Evolutionary conservation across 2,888 invertebrate species (phyloP).

Genomic region (Clunio marinus): DNA sequence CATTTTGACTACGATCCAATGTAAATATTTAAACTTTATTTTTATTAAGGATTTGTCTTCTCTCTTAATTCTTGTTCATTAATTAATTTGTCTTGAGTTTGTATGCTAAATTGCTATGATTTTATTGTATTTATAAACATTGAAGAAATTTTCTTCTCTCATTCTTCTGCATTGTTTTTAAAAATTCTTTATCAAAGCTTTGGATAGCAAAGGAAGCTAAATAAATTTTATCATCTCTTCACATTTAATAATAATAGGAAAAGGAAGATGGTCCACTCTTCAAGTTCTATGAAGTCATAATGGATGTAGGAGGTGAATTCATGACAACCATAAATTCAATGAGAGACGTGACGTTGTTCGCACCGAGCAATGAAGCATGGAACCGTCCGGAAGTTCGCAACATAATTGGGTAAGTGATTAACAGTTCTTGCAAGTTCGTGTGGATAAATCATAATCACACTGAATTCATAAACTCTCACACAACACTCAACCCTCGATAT

Average conservation of each 20-base stretch:
- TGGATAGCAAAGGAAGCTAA: background rate
- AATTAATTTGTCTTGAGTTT: background rate
- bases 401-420: conserved; percentile 55
- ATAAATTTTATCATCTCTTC: background rate
- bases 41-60: too few relatives aligned
- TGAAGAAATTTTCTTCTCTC: conserved; percentile 2
- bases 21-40: too few relatives aligned
- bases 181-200: background rate
- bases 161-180: background rate
- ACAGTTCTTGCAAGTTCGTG: conserved; percentile 39
- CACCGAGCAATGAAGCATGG: conserved; percentile 86
- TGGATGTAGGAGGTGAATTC: conserved; percentile 71
- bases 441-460: conserved; percentile 10
- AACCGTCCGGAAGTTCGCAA: conserved; percentile 67
- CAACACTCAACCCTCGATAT: background rate
- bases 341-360: conserved; percentile 77
- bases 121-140: background rate
- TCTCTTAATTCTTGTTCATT: background rate
- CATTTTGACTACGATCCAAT: too few relatives aligned
- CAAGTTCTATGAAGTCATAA: conserved; percentile 77
- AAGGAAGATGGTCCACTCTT: conserved; percentile 71
- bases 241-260: conserved; percentile 52
- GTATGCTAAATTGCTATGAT: conserved; percentile 1
- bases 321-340: conserved; percentile 65
- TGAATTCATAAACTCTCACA: too few relatives aligned